Base-by-base conservation (phyloP, 2,888 invertebrate genomes). In the Leptopilina drosophilae region DNA sequence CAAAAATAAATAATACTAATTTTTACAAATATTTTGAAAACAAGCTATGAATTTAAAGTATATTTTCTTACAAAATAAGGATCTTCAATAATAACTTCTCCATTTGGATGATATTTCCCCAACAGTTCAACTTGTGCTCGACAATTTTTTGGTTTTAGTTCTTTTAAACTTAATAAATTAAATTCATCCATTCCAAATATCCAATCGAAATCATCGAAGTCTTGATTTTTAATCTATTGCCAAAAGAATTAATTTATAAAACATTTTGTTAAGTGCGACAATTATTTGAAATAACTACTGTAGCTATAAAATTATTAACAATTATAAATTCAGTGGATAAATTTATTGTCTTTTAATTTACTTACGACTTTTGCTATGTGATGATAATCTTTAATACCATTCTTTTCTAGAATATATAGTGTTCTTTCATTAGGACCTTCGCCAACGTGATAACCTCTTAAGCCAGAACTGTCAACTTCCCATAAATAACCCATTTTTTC, bases 141-240 rank as follows among this genome's bases (percentile, higher is more conserved):
- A 80, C 94, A 92, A 26, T 93, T 93, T 79, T 93, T 91, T 0
- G 97, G 96, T 56, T 95, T 94, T 84, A 93, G 92, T 33, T 92
- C 91, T 64, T 93, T 94, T 77, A 97, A 91, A 83, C 95, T 94
- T 8, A 90, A 92, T 92, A 98, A 97, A 90, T 98, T 98, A 20
- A 95, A 94, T 78, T 96, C 94, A 90, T 98, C 98, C 98, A 98
- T 98, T 12, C 98, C 98, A 92, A 99, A 97, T 86, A 99, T 98
- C 90, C 94, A 97, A 91, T 98, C 96, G 90, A 96, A 98, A 26
- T 94, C 92, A 20, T 93, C 91, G 87, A 97, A 98, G 90, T 98
- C 98, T 26, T 94, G 93, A 46, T 93, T 89, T 9, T 92, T 93
- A 75, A 98, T 94, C 96, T 98, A 90, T 53, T 49, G n/a, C 77